Evolutionary conservation across 2,113 vertebrate species (phyloP), one percentile per base, ranked within the genome.

Genomic region (Syngnathus floridae): DNA sequence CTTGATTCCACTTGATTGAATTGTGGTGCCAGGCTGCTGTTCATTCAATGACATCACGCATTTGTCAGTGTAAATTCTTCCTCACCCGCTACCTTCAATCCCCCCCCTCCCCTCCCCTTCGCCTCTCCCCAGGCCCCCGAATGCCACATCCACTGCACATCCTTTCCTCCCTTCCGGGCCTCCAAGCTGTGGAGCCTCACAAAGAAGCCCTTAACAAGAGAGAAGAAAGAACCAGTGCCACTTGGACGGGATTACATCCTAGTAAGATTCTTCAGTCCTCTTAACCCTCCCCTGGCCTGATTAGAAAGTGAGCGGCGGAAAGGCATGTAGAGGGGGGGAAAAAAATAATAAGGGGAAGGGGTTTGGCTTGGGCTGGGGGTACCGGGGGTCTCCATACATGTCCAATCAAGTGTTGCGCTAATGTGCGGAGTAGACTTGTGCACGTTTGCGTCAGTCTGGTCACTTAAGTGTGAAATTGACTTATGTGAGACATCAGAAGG

Each of bases 71-170:
- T 62, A 79, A 67, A 59, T 65, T 71, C 35, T 66, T 37, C 31
- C 46, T 55, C 21, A 35, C 31, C 13, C 13, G 5, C 54, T 67
- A 91, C 91, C 90, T 88, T 84, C 88, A 86, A 31, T 2, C 26
- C 26, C 26, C 86, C 89, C 72, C 74, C 74, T 1, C 22, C 22
- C 22, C 22, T 22, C 87, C 87, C 89, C 73, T 81, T 71, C 26
- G 79, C 89, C 86, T 89, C 89, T 87, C 88, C 84, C 81, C 89
- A 88, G 83, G 83, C 81, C 77, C 26, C 76, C 54, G 74, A 77
- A 88, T 91, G 88, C 87, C 82, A 79, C 87, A 91, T 90, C 92
- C 91, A 93, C 92, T 91, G 91, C 90, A 91, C 90, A 91, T 92
- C 91, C 82, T 81, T 90, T 70, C 67, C 91, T 92, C 90, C 89